These are phyloP conservation scores for Myxocyprinus asiaticus DNA, from an alignment of 2,113 vertebrate genomes.

Conservation along the genomic window DNA sequence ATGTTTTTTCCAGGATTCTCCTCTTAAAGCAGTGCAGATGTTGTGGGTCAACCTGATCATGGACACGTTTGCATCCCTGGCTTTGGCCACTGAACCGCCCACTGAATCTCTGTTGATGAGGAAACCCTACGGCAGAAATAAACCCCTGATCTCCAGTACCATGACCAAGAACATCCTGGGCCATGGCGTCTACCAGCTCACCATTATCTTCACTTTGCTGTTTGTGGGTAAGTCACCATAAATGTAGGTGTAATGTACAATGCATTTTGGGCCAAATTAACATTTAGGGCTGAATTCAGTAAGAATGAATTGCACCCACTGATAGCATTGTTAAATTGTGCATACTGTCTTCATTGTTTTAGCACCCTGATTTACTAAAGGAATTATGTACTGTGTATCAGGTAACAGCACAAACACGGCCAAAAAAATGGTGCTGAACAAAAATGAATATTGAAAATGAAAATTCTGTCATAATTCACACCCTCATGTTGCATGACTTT, in stretches of 20 bases:
- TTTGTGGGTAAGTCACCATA: constrained; percentile 79
- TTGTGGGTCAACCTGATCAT: constrained; percentile 97
- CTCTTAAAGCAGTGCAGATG: constrained; percentile 96
- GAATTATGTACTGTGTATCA: too few relatives aligned
- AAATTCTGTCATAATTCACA: too few relatives aligned
- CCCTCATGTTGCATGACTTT: too few relatives aligned
- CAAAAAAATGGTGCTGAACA: too few relatives aligned
- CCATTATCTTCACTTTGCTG: constrained; percentile 92
- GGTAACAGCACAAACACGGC: too few relatives aligned
- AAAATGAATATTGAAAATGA: too few relatives aligned
- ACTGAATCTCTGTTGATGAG: constrained; percentile 87
- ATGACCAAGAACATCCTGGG: constrained; percentile 99
- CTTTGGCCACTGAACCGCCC: constrained; percentile 91
- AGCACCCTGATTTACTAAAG: too few relatives aligned
- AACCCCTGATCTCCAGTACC: constrained; percentile 94
- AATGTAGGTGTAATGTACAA: too few relatives aligned
- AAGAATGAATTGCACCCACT: too few relatives aligned
- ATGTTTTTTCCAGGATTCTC: constrained; percentile 82
- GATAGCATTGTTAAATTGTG: too few relatives aligned
- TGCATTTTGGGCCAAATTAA: constrained; percentile 55
- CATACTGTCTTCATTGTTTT: too few relatives aligned
- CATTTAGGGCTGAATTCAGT: too few relatives aligned
- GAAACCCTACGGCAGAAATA: constrained; percentile 93
- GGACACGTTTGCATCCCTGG: constrained; percentile 95
- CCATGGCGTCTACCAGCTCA: constrained; percentile 91